These are phyloP conservation scores for Eupristina koningsbergeri DNA, from an alignment of 1,140 invertebrate genomes.

Conservation along the genomic window DNA sequence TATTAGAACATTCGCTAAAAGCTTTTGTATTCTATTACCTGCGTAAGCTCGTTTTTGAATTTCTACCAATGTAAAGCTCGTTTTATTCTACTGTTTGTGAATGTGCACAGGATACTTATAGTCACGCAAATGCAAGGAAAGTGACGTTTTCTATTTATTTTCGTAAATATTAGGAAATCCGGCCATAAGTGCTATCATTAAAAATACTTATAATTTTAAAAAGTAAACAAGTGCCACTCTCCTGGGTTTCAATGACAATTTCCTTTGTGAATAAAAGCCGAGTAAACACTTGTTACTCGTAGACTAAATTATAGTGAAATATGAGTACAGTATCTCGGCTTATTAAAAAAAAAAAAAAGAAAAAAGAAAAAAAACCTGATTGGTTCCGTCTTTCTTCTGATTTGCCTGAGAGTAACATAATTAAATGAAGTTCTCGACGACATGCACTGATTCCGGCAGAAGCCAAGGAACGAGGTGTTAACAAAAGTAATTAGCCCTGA, in stretches of 20 bases:
- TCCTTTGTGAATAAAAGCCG: too few relatives aligned
- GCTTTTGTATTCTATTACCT: background rate
- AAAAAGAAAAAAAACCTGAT: background rate
- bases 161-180: background rate
- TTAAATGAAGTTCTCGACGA: background rate
- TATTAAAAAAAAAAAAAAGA: too few relatives aligned
- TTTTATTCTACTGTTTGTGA: background rate
- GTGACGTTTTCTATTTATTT: background rate
- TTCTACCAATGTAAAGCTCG: background rate
- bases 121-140: background rate
- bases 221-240: too few relatives aligned
- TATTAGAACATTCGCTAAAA: background rate
- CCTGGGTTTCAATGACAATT: too few relatives aligned
- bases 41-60: background rate
- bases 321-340: too few relatives aligned
- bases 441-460: background rate
- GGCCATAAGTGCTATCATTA: too few relatives aligned
- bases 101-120: background rate
- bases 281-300: too few relatives aligned
- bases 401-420: background rate
- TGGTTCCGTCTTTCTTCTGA: background rate
- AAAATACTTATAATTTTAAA: too few relatives aligned
- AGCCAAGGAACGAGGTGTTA: background rate
- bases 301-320: too few relatives aligned
- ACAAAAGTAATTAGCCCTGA: background rate